Evolutionary conservation across 1,140 invertebrate species (phyloP), one percentile per base, ranked within the genome.

Genomic region (Penaeus japonicus): DNA sequence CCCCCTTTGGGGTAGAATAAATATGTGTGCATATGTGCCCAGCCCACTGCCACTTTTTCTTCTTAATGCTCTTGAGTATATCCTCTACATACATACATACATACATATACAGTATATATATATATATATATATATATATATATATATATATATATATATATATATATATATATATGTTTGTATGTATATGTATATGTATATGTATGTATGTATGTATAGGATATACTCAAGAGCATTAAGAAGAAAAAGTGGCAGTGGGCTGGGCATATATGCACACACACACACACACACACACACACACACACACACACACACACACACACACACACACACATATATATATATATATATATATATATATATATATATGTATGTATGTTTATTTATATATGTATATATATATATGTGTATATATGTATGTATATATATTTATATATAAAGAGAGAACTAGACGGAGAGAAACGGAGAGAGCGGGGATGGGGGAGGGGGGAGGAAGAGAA

Each of bases 111-210:
- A 7, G 2, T 39, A 39, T 39, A 39, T 7, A 39, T 39, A 39
- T 7, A 39, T 39, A 39, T 7, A 39, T 39, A 39, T n/a, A n/a
- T n/a, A n/a, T n/a, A n/a, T n/a, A n/a, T n/a, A n/a, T n/a, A n/a
- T n/a, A n/a, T n/a, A n/a, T n/a, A n/a, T n/a, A 59, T 59, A 59
- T 59, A 3, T 59, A 59, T 77, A 4, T 4, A 78, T 78, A 78
- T 78, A 78, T 78, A 78, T 78, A 78, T 78, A 78, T 78, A 78
- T 77, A 78, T 78, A 78, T 78, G 35, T 78, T 27, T 78, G 35
- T 78, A 78, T 78, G 35, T 77, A 78, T 78, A 78, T 78, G 35
- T 78, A 78, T 78, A 78, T 78, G 35, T 78, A 78, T 78, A 78
- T 78, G 35, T 78, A 78, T 78, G 35, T 78, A 78, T 78, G 35